Conservation (phyloP, 2,888 invertebrate genomes). For the Drosophila demipolita region DNA sequence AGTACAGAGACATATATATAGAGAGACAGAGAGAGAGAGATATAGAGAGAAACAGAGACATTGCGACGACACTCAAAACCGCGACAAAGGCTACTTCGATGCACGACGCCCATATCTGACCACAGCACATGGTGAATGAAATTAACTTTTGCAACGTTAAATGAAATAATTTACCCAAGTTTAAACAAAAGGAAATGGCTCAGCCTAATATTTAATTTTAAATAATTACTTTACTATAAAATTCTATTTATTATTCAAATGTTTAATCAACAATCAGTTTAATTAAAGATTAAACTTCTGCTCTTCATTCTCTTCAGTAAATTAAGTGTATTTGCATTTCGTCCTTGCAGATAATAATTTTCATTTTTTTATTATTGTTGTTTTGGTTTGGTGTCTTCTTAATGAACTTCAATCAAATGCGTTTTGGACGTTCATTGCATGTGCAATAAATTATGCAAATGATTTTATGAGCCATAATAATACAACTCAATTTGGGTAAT, state of each 20-base stretch:
- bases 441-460: conserved; percentile 43
- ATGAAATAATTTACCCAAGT: background rate
- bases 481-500: conserved; percentile 31
- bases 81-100: conserved; percentile 36
- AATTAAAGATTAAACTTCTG: background rate
- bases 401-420: conserved; percentile 31
- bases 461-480: conserved; percentile 36
- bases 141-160: conserved; percentile 7
- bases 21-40: background rate
- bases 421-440: conserved; percentile 27
- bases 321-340: conserved; percentile 15
- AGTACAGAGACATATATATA: background rate
- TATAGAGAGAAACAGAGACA: background rate
- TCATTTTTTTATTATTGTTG: conserved; percentile 7
- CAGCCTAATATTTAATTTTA: background rate
- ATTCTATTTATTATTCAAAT: background rate
- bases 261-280: background rate
- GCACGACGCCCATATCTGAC: conserved; percentile 39
- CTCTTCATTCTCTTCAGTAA: background rate
- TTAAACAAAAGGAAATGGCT: background rate
- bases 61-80: conserved; percentile 32
- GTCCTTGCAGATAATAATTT: background rate
- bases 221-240: background rate
- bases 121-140: conserved; percentile 22
- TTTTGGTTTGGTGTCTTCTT: conserved; percentile 9